These are phyloP conservation scores for Eupithecia exiguata DNA, from an alignment of 2,888 invertebrate species.

Conservation along the genomic window DNA sequence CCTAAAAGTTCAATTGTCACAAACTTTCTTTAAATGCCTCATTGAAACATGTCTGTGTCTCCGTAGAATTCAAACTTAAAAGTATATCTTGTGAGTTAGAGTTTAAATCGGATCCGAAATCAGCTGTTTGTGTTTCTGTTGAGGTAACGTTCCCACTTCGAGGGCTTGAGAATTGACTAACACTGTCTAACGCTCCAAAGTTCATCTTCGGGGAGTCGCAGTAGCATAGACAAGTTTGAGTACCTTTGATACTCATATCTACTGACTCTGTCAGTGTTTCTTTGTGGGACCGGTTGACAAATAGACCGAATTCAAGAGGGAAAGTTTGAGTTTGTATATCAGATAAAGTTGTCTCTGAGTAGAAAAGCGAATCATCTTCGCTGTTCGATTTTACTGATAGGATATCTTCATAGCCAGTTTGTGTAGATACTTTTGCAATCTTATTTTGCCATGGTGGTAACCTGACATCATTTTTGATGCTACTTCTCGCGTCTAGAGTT, in stretches of 20 bases:
- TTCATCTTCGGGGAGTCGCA: constrained; percentile 62
- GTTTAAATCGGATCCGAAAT: constrained; percentile 47
- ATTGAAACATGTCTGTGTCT: constrained; percentile 72
- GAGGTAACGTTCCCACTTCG: constrained; percentile 60
- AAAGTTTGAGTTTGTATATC: constrained; percentile 77
- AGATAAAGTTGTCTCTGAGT: constrained; percentile 66
- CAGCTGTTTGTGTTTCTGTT: constrained; percentile 69
- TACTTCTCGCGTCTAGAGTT: constrained; percentile 55
- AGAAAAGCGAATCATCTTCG: constrained; percentile 71
- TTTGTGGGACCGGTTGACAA: constrained; percentile 61
- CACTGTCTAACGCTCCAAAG: constrained; percentile 60
- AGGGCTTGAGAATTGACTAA: constrained; percentile 62
- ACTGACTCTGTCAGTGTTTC: constrained; percentile 67
- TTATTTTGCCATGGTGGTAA: constrained; percentile 60
- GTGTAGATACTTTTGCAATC: constrained; percentile 73
- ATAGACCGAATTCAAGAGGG: constrained; percentile 67
- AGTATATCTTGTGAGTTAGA: constrained; percentile 54
- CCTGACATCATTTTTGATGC: constrained; percentile 66
- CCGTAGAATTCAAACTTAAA: constrained; percentile 62
- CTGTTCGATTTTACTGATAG: constrained; percentile 67
- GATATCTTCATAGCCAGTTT: constrained; percentile 71
- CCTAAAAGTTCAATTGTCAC: constrained; percentile 31
- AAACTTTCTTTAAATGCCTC: constrained; percentile 43
- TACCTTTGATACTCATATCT: constrained; percentile 72
- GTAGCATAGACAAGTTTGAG: constrained; percentile 71